Evolutionary conservation across 2,888 invertebrate genomes (phyloP), one percentile per base, ranked within the genome.

Genomic region (Physocephala rufipes): DNA sequence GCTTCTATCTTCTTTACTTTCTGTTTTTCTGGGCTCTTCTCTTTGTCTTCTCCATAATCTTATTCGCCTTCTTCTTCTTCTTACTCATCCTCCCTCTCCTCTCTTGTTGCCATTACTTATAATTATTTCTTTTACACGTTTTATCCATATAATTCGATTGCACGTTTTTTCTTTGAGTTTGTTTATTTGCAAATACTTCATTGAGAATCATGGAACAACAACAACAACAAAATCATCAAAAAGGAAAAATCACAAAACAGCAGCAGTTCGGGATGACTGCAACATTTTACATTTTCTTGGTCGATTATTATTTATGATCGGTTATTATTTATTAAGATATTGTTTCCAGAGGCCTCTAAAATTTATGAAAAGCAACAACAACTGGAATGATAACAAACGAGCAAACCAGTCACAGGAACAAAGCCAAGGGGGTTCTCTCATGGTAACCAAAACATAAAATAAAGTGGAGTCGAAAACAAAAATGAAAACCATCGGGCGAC

Each of bases 321-420:
- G 81, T 82, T 80, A 81, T 82, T 82, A 82, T 81, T 82, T 82
- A 82, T 81, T 81, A 81, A 81, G 81, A 81, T 82, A 82, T 82
- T 80, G 80, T 81, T 78, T 78, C 47, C 43, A 36, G 61, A 16
- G 36, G 47, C 43, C 28, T 68, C 51, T 19, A 64, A 45, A 26
- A 62, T 36, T 15, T 69, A 36, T 5, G 58, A 26, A 51, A 13
- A 55, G 59, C 55, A 51, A 66, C 51, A 67, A 49, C 15, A 61
- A 28, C 13, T 43, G 19, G 43, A 69, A 55, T 30, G 71, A 70
- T 53, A 69, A 67, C 67, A 71, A 53, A 67, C 21, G 68, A 43
- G 21, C 67, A 19, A 19, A 65, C 67, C 45, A 53, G 64, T 59
- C 59, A 21, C 19, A 68, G 30, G 4, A 36, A 36, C 36, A 36